phyloP scores from a whole-genome alignment of 2,797 vertebrate genomes.

The Ptychobarbus kaznakovi region DNA sequence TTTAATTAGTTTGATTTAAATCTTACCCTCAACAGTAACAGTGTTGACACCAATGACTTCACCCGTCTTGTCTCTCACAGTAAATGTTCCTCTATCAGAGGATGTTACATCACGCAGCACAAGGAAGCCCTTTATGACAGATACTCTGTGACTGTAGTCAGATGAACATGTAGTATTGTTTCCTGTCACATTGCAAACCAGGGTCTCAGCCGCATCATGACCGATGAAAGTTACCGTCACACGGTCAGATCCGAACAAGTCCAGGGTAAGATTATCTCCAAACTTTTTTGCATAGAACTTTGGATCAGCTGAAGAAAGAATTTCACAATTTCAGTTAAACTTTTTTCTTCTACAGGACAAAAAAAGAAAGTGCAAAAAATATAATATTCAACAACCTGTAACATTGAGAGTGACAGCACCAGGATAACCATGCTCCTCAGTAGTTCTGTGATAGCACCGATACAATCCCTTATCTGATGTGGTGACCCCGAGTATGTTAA shows the following conservation, averaged over 20 bases:
- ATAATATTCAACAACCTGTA: not conserved
- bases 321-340: too few relatives aligned
- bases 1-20: not conserved
- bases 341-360: too few relatives aligned
- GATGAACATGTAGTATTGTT: not conserved
- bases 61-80: slow-evolving; percentile 12
- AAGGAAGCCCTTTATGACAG: not conserved
- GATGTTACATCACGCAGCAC: not conserved
- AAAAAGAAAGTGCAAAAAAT: too few relatives aligned
- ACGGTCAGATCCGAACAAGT: not conserved
- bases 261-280: not conserved
- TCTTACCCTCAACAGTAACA: slow-evolving; percentile 20
- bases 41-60: not conserved
- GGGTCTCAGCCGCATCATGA: not conserved
- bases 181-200: not conserved
- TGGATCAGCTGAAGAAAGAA: not conserved
- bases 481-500: not conserved
- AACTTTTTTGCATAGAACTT: not conserved
- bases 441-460: slow-evolving; percentile 6
- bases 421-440: not conserved
- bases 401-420: not conserved
- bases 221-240: not conserved
- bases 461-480: slow-evolving; percentile 38
- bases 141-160: not conserved
- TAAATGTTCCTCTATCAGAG: not conserved